A percentile compares a stretch with the other conserved stretches of the same genome.
Conservation (phyloP, 2,888 invertebrate genomes). For the Epinotia ramella region DNA sequence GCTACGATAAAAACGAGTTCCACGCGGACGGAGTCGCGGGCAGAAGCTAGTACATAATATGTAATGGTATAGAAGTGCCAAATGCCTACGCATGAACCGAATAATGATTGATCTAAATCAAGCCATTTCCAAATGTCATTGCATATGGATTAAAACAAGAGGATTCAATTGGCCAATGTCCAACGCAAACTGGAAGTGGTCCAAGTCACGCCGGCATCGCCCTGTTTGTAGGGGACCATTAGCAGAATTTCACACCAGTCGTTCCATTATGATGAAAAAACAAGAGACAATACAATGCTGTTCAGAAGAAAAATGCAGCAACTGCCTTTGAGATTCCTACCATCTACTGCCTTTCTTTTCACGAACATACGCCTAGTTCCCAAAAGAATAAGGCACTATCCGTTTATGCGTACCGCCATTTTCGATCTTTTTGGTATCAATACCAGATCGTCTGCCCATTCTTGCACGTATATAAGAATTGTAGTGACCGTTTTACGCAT, state of each 20-base stretch:
- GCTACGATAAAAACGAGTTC: too few relatives aligned
- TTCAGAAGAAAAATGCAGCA: constrained; percentile 3
- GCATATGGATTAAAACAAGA: constrained; percentile 61
- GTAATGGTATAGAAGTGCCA: background rate
- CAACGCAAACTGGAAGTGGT: constrained; percentile 64
- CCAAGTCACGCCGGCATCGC: constrained; percentile 64
- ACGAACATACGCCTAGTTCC: too few relatives aligned
- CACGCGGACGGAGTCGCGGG: too few relatives aligned
- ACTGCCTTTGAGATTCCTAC: background rate
- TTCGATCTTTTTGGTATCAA: background rate
- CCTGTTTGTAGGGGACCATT: constrained; percentile 65
- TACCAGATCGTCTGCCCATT: background rate
- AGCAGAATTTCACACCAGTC: constrained; percentile 61
- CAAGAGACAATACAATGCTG: constrained; percentile 31
- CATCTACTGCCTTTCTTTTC: background rate
- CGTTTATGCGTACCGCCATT: too few relatives aligned
- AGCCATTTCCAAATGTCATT: constrained; percentile 57
- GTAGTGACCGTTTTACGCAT: constrained; percentile 31
- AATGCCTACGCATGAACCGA: background rate
- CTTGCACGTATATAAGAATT: constrained; percentile 25
- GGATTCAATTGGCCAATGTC: constrained; percentile 65
- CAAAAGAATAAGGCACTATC: constrained; percentile 13
- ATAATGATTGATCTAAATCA: constrained; percentile 50
- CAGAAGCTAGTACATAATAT: too few relatives aligned
- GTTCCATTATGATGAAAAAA: constrained; percentile 43